Conservation (phyloP, 1,140 invertebrate species). For the Drosophila azteca region DNA sequence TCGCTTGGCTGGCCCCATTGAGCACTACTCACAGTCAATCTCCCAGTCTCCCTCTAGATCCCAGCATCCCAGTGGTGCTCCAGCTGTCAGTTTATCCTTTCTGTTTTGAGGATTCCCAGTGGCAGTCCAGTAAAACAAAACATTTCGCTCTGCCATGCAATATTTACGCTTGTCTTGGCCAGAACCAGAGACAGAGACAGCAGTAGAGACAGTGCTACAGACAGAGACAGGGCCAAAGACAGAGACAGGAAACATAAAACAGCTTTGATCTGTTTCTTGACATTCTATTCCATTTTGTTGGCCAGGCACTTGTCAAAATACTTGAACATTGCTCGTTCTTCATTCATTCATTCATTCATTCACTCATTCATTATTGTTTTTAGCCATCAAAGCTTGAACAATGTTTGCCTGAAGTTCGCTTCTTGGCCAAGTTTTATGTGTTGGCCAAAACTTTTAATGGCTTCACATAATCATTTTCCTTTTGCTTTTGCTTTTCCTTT, state of each 20-base stretch:
- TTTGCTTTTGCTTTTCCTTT: background rate
- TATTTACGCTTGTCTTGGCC: slow-evolving; percentile 76
- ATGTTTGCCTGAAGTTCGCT: slow-evolving; percentile 54
- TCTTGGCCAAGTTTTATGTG: slow-evolving; percentile 34
- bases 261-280: slow-evolving; percentile 73
- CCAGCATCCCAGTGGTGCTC: background rate
- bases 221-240: too few species aligned
- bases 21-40: slow-evolving; percentile 31
- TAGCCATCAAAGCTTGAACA: slow-evolving; percentile 38
- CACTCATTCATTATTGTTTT: slow-evolving; percentile 62
- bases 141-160: slow-evolving; percentile 67
- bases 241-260: background rate
- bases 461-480: slow-evolving; percentile 7
- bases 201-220: too few species aligned
- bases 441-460: slow-evolving; percentile 11
- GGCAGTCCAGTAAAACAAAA: slow-evolving; percentile 30
- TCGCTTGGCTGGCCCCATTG: slow-evolving; percentile 57
- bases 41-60: slow-evolving; percentile 5
- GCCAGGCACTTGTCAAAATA: slow-evolving; percentile 71
- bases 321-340: slow-evolving; percentile 47
- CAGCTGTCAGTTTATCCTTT: slow-evolving; percentile 58
- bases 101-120: background rate
- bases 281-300: slow-evolving; percentile 64
- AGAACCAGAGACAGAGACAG: too few species aligned
- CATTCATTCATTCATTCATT: slow-evolving; percentile 56